These are phyloP conservation scores for Trachelus tabidus DNA, from an alignment of 2,888 invertebrate species.

Conservation along the genomic window DNA sequence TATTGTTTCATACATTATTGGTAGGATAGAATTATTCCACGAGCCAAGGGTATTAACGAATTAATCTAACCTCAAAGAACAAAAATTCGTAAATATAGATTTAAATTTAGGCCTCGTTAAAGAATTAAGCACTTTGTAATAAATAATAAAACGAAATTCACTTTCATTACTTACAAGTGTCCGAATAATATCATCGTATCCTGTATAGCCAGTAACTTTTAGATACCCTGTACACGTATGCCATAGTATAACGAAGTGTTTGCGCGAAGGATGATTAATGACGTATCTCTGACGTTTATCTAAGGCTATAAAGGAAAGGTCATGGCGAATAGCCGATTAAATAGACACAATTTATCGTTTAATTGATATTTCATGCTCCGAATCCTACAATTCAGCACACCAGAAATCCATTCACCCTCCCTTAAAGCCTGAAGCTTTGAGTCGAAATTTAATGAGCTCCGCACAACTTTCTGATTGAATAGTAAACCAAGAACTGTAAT, in stretches of 20 bases:
- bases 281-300: neutral
- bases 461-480: constrained; percentile 35
- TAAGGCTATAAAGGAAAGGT: neutral
- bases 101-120: too few species aligned
- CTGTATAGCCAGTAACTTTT: too few species aligned
- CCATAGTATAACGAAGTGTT: neutral
- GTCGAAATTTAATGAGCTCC: constrained; percentile 11
- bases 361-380: neutral
- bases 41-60: too few species aligned
- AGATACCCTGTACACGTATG: neutral
- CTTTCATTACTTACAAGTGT: too few species aligned
- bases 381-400: neutral
- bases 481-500: constrained; percentile 37
- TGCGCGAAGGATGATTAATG: neutral
- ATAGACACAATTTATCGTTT: neutral
- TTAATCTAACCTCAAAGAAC: too few species aligned
- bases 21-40: too few species aligned
- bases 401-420: neutral
- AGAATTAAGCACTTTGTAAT: too few species aligned
- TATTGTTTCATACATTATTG: too few species aligned
- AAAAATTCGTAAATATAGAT: too few species aligned
- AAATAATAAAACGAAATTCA: too few species aligned
- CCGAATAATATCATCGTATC: too few species aligned
- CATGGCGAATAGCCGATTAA: neutral
- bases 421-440: neutral